Percentiles rank a stretch among this genome's conserved stretches.
These are phyloP conservation scores for Ormyrus nitidulus DNA, from an alignment of 2,888 invertebrate species.

Conservation along the genomic window DNA sequence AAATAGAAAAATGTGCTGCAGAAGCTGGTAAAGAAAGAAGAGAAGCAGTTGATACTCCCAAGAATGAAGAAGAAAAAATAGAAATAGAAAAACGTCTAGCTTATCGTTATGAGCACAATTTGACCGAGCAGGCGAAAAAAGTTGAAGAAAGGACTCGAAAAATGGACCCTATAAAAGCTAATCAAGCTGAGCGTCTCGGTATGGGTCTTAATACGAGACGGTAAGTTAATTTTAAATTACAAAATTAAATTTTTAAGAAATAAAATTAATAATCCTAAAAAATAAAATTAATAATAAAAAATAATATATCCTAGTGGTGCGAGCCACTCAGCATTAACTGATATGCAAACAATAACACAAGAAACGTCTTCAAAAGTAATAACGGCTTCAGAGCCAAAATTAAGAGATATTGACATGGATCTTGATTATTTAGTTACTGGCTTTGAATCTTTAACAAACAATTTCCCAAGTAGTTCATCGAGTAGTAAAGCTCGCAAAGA, in stretches of 20 bases:
- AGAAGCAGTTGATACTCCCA: conserved; percentile 70
- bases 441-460: conserved; percentile 51
- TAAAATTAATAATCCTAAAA: background rate
- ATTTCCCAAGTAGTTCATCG: conserved; percentile 36
- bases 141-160: conserved; percentile 84
- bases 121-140: conserved; percentile 82
- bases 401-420: conserved; percentile 64
- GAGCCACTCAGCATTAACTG: conserved; percentile 91
- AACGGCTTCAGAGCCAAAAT: conserved; percentile 64
- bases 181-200: conserved; percentile 93
- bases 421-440: conserved; percentile 57
- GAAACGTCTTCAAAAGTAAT: conserved; percentile 77
- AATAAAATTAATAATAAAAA: background rate
- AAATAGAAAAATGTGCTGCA: conserved; percentile 93
- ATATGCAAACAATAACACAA: conserved; percentile 95
- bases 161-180: conserved; percentile 88
- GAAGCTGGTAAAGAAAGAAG: conserved; percentile 78
- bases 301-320: conserved; percentile 77
- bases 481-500: conserved; percentile 67
- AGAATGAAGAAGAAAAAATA: conserved; percentile 78
- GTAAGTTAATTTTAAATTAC: conserved; percentile 69
- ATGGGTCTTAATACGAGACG: conserved; percentile 85
- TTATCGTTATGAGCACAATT: conserved; percentile 82
- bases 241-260: conserved; percentile 61
- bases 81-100: conserved; percentile 84